Base-by-base conservation (phyloP, 2,888 invertebrate species). In the Sepiola atlantica region DNA sequence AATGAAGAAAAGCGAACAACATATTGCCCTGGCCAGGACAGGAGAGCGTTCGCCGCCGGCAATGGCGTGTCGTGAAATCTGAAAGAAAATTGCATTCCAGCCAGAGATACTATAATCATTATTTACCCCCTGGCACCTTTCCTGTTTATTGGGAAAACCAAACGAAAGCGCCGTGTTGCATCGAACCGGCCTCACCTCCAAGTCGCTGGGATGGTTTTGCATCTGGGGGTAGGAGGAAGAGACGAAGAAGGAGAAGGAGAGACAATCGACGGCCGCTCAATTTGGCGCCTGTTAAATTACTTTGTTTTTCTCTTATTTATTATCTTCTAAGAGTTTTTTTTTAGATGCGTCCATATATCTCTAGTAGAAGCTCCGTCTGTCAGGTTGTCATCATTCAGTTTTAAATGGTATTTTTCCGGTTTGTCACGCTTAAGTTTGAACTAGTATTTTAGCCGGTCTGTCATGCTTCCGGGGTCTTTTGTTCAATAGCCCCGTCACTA, bases 111-210 rank as follows among this genome's bases (percentile, higher is more conserved):
- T 77, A 32, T 77, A 32, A 77, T 77, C 77, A 77, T 77, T 77
- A 77, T 77, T 32, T 77, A 32, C 77, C 77, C 77, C 14, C 77
- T 77, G 77, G 77, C 77, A 77, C 77, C 45, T 77, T 77, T 77
- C 77, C 77, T 77, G 77, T 77, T 77, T 77, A 77, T 77, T 77
- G 77, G 77, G 77, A 32, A 57, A 77, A 32, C n/a, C 77, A n/a
- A 77, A 77, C 12, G n/a, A 3, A n/a, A 77, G 16, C 32, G n/a
- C 77, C 14, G n/a, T 77, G 77, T 77, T 32, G 77, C n/a, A n/a
- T n/a, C n/a, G n/a, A 77, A 77, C n/a, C 4, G 45, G 45, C 45
- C 2, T 14, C n/a, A 14, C 77, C 77, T n/a, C 32, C 77, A n/a
- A 45, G 45, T 45, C 45, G 77, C 32, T 32, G n/a, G n/a, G n/a